A percentile compares a stretch with the other conserved stretches of the same genome.
Evolutionary conservation across 2,888 invertebrate genomes (phyloP).

Genomic region (Acanthosepion lycidas): DNA sequence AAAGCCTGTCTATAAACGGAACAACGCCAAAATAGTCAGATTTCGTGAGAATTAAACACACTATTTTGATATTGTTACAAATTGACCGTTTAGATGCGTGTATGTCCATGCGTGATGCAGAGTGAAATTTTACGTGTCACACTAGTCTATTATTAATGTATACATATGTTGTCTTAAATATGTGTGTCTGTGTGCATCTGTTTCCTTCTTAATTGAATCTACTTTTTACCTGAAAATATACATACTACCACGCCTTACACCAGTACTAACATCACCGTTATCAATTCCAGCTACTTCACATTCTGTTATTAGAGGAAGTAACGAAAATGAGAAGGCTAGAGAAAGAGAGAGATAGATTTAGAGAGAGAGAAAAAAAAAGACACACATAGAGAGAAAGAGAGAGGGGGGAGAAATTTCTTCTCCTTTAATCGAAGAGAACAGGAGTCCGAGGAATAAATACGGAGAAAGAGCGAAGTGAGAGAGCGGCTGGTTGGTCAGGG

Average conservation of each 20-base stretch:
- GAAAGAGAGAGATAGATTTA: not conserved
- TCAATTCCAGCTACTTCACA: not conserved
- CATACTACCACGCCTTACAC: not conserved
- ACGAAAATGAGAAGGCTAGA: not conserved
- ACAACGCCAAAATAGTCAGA: too few relatives aligned
- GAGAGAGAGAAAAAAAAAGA: too few relatives aligned
- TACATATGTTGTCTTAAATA: not conserved
- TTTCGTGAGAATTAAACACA: too few relatives aligned
- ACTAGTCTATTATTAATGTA: not conserved
- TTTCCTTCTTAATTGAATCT: not conserved
- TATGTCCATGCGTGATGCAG: not conserved
- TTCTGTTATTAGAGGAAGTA: not conserved
- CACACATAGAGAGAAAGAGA: not conserved
- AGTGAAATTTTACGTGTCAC: not conserved
- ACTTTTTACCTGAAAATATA: not conserved
- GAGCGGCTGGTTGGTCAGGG: not conserved
- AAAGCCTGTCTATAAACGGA: too few relatives aligned
- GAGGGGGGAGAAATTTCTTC: not conserved
- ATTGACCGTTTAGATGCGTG: not conserved
- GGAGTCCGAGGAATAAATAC: too few relatives aligned
- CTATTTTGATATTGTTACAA: too few relatives aligned
- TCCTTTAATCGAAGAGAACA: not conserved
- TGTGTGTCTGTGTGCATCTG: not conserved
- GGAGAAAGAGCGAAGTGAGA: too few relatives aligned
- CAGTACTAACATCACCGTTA: not conserved